Percentiles rank a stretch among this genome's conserved stretches.
Evolutionary conservation across 2,113 vertebrate species (phyloP).

Genomic region (Hiodon alosoides): DNA sequence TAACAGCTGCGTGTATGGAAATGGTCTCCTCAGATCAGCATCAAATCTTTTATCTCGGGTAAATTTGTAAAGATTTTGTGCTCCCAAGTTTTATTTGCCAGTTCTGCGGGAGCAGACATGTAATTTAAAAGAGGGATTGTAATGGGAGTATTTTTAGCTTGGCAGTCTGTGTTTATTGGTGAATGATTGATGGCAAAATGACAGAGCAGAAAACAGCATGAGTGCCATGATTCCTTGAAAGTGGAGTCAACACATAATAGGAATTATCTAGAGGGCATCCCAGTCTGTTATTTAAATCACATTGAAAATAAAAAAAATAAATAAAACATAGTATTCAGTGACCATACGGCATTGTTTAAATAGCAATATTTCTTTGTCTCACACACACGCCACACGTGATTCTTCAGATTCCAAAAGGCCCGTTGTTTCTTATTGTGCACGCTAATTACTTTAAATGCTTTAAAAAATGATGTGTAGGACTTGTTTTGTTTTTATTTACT

Average conservation of each 20-base stretch:
- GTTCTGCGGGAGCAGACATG: constrained; percentile 6
- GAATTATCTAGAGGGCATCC: constrained; percentile 14
- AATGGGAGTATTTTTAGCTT: constrained; percentile 23
- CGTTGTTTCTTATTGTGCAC: too few species aligned
- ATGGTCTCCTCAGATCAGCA: background rate
- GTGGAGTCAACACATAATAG: constrained; percentile 15
- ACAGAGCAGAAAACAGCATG: constrained; percentile 12
- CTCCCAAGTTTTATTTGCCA: background rate
- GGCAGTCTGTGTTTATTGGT: constrained; percentile 26
- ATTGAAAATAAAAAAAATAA: constrained; percentile 19
- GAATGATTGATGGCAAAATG: constrained; percentile 29
- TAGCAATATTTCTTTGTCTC: too few species aligned
- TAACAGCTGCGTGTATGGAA: too few species aligned
- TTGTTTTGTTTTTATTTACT: too few species aligned
- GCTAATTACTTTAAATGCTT: too few species aligned
- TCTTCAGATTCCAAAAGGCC: too few species aligned
- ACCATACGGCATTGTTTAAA: too few species aligned
- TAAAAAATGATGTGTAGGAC: too few species aligned
- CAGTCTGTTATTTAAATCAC: constrained; percentile 10
- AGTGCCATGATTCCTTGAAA: constrained; percentile 10
- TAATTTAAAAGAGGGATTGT: constrained; percentile 25
- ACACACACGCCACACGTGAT: too few species aligned
- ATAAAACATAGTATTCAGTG: too few species aligned
- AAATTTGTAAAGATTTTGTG: constrained; percentile 1
- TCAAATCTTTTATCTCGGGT: background rate